phyloP scores from a whole-genome alignment of 2,888 invertebrate species.

The Netelia melanura region DNA sequence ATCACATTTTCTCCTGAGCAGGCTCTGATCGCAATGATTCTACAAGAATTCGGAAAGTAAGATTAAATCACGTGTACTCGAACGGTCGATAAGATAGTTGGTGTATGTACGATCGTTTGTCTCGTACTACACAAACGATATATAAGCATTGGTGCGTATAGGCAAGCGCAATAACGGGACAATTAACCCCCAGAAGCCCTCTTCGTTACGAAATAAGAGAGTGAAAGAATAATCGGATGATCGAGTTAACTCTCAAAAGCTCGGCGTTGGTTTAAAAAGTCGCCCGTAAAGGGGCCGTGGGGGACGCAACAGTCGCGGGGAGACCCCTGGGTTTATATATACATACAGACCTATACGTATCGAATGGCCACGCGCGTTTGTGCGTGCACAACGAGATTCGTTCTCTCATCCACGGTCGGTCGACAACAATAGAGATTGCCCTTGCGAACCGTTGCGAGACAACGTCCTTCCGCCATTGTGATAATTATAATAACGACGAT shows the following conservation, averaged over 20 bases:
- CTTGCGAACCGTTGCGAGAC: constrained; percentile 14
- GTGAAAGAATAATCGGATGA: constrained; percentile 80
- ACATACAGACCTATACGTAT: background rate
- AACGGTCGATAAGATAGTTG: background rate
- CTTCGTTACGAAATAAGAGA: constrained; percentile 41
- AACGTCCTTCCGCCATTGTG: constrained; percentile 9
- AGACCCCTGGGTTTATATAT: constrained; percentile 65
- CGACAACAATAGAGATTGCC: background rate
- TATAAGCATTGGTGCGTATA: too few relatives aligned
- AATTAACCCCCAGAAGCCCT: constrained; percentile 80
- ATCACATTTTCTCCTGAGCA: too few relatives aligned
- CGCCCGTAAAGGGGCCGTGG: constrained; percentile 48
- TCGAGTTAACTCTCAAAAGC: constrained; percentile 82
- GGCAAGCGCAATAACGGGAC: constrained; percentile 77
- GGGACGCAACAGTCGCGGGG: constrained; percentile 54
- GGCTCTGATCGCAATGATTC: background rate
- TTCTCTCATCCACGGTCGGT: constrained; percentile 13
- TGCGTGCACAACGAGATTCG: constrained; percentile 28
- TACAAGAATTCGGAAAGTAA: background rate
- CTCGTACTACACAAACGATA: too few relatives aligned
- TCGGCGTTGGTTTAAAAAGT: constrained; percentile 76
- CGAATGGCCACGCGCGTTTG: background rate
- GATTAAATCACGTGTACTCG: background rate
- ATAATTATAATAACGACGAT: background rate
- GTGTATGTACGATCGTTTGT: background rate